Conservation (phyloP, 2,797 vertebrate species). For the Hybognathus amarus region DNA sequence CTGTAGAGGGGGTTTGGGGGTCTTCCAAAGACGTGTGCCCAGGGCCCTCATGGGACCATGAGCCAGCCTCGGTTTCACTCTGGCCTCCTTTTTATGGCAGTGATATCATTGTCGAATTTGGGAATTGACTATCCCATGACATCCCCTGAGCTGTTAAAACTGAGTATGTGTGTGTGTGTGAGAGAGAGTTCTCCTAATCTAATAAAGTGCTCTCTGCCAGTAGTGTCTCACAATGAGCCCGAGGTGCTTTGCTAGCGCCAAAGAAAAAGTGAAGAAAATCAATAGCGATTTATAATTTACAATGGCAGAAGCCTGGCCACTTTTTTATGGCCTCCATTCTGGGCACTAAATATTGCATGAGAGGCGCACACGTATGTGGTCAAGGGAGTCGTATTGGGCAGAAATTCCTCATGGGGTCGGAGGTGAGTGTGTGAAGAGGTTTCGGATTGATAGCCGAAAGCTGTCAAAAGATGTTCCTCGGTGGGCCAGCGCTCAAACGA, state of each 20-base stretch:
- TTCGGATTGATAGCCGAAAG: conserved; percentile 44
- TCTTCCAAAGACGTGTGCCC: conserved; percentile 19
- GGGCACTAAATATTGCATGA: conserved; percentile 99
- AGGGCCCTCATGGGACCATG: conserved; percentile 13
- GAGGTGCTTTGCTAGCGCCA: conserved; percentile 81
- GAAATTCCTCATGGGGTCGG: conserved; percentile 60
- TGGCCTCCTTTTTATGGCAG: conserved; percentile 39
- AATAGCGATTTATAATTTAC: conserved; percentile 99
- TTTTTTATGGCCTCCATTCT: conserved; percentile 98
- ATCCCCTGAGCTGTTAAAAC: conserved; percentile 37
- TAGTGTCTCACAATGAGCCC: conserved; percentile 88
- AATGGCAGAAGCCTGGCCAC: conserved; percentile 91
- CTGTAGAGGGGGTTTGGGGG: background rate
- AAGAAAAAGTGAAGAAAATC: conserved; percentile 84
- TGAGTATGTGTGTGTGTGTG: conserved; percentile 12
- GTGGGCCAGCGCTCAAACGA: conserved; percentile 2
- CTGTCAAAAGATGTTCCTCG: conserved; percentile 38
- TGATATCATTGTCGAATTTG: conserved; percentile 51
- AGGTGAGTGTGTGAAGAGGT: conserved; percentile 48
- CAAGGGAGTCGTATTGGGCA: conserved; percentile 26
- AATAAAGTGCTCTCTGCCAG: conserved; percentile 92
- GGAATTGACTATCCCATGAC: conserved; percentile 42
- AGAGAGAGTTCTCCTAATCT: conserved; percentile 85
- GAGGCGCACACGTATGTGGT: conserved; percentile 73
- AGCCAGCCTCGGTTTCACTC: background rate